Percentiles rank a stretch among this genome's conserved stretches.
Conservation (phyloP, 2,113 vertebrate genomes). For the Pseudorectes ferrugineus region DNA sequence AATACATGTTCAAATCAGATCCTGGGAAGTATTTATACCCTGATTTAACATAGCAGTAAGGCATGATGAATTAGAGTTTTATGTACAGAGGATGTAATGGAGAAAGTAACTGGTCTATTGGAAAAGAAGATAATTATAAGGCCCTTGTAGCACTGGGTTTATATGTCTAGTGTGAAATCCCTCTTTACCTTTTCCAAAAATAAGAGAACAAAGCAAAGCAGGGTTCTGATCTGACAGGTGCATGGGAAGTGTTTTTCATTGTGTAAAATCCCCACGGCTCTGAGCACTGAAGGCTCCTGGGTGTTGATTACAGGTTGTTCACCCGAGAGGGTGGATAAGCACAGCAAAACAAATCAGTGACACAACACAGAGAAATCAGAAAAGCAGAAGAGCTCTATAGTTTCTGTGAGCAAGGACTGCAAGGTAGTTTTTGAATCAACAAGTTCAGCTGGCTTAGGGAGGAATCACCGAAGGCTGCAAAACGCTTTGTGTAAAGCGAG, state of each 20-base stretch:
- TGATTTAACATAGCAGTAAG: neutral
- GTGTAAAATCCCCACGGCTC: neutral
- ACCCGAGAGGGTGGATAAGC: neutral
- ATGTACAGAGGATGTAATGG: neutral
- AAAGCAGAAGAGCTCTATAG: neutral
- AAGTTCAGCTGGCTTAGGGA: neutral
- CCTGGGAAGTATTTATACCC: neutral
- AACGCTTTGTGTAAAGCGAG: neutral
- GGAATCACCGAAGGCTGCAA: neutral
- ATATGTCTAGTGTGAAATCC: neutral
- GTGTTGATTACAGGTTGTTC: neutral
- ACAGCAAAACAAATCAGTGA: neutral
- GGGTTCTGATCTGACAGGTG: neutral
- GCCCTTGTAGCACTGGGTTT: neutral
- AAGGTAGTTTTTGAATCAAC: neutral
- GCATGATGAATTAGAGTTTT: neutral
- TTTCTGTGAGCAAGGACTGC: neutral
- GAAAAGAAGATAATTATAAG: neutral
- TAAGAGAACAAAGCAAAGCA: neutral
- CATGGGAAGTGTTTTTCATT: fast-evolving
- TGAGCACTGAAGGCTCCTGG: neutral
- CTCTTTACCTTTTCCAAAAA: neutral
- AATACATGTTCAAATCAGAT: neutral
- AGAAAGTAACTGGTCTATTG: neutral
- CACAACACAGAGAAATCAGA: neutral